Base-by-base conservation (phyloP, 1,140 invertebrate genomes). In the Leguminivora glycinivorella region DNA sequence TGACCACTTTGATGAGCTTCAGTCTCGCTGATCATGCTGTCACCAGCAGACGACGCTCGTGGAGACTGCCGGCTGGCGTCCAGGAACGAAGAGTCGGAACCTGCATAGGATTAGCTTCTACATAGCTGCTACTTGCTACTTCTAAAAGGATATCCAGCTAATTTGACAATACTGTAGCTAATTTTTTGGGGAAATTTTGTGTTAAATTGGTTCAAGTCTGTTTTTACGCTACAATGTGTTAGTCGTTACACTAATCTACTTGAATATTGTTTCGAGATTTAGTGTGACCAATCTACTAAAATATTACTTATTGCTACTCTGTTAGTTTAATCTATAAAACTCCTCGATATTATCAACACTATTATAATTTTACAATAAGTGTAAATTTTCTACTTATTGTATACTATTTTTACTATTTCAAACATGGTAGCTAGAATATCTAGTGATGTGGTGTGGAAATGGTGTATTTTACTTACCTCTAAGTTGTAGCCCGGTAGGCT, bases 1-100 rank as follows among this genome's bases (percentile, higher is more conserved):
- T 89, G 75, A 91, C 89, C 89, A 77, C 89, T 91, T 78, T 91
- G 89, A 70, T 91, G 89, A 67, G 89, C 89, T 70, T 91, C 89
- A 22, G 89, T 91, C 83, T 91, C 89, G 76, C 89, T 91, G 43
- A 85, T 81, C 29, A 89, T 75, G 71, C 89, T 91, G 73, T 91
- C 89, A 43, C 89, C 89, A 70, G 84, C 88, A 40, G 89, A 91
- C 6, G 88, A 91, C 26, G 85, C 87, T 76, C 89, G 78, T 19
- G 89, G 89, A 56, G 89, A 91, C 67, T 89, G 85, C 58, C 89
- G 85, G 71, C 78, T 90, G 40, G 88, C 81, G 69, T 90, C 89
- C 76, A 91, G 78, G 80, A 88, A 90, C 73, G 86, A 82, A 71
- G 87, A 83, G 69, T 91, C 88, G 70, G 88, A 89, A 84, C 88